Conservation (phyloP, 1,140 invertebrate genomes). For the Pollicipes pollicipes region DNA sequence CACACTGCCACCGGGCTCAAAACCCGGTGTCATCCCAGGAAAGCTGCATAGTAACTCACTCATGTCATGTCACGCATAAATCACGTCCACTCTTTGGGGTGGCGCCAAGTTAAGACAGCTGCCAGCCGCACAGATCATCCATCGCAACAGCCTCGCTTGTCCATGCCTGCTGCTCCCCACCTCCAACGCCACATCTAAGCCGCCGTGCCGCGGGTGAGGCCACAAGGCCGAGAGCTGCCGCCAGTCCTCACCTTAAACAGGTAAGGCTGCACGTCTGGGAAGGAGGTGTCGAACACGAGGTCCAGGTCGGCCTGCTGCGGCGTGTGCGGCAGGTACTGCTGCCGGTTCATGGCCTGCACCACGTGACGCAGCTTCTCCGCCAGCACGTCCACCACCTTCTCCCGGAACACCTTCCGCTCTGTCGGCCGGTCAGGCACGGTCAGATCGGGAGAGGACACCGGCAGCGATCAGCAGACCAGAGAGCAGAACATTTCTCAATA, state of each 20-base stretch:
- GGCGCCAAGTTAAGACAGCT: too few species aligned
- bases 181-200: too few species aligned
- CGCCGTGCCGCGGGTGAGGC: too few species aligned
- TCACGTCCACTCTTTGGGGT: too few species aligned
- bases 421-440: slow-evolving; percentile 6
- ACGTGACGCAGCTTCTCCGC: slow-evolving; percentile 85
- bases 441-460: slow-evolving; percentile 1
- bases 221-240: too few species aligned
- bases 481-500: not conserved
- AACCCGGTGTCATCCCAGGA: too few species aligned
- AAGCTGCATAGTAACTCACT: too few species aligned
- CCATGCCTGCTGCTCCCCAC: too few species aligned
- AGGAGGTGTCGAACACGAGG: slow-evolving; percentile 82
- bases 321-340: slow-evolving; percentile 90
- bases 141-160: too few species aligned
- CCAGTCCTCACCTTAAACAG: slow-evolving; percentile 28
- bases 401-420: slow-evolving; percentile 67
- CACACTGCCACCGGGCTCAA: too few species aligned
- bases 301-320: slow-evolving; percentile 79
- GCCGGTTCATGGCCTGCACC: slow-evolving; percentile 81
- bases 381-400: slow-evolving; percentile 75
- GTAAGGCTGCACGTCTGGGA: slow-evolving; percentile 84
- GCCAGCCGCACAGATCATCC: too few species aligned
- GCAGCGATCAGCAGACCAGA: not conserved
- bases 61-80: too few species aligned